These are phyloP conservation scores for Amblyopsis rosae DNA, from an alignment of 2,113 vertebrate species.

Conservation along the genomic window DNA sequence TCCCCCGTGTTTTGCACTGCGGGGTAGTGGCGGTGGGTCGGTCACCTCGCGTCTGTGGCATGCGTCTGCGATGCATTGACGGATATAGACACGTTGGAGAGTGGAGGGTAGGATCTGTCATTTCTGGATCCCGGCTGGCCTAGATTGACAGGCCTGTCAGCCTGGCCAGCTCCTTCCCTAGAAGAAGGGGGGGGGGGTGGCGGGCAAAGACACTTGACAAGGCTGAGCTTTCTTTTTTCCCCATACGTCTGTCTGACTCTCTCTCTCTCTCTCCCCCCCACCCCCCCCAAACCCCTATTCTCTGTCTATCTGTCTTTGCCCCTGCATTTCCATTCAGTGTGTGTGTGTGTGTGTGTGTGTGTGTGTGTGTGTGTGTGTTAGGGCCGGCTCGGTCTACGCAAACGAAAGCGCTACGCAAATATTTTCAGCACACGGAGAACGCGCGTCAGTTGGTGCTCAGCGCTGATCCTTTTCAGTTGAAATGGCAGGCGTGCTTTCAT, in stretches of 20 bases:
- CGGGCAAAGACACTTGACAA: constrained; percentile 52
- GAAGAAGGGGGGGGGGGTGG: background rate
- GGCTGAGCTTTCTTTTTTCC: constrained; percentile 71
- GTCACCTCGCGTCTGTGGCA: constrained; percentile 71
- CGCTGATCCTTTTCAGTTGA: too few species aligned
- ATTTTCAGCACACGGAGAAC: too few species aligned
- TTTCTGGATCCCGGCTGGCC: constrained; percentile 41
- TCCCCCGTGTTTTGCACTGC: background rate
- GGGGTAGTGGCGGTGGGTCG: constrained; percentile 54
- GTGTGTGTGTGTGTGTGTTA: background rate
- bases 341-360: background rate
- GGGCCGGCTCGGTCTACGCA: too few species aligned
- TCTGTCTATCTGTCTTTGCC: background rate
- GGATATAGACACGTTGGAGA: constrained; percentile 37
- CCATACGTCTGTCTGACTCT: constrained; percentile 32
- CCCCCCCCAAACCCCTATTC: constrained; percentile 20
- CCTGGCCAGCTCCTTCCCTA: constrained; percentile 47
- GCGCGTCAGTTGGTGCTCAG: too few species aligned
- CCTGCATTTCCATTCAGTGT: constrained; percentile 16
- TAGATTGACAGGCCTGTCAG: constrained; percentile 69
- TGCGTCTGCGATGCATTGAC: constrained; percentile 69
- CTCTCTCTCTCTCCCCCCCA: constrained; percentile 2
- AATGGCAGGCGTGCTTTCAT: too few species aligned
- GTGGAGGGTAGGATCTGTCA: constrained; percentile 77
- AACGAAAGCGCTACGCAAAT: too few species aligned